phyloP scores from a whole-genome alignment of 2,113 vertebrate genomes.

The Gorilla gorilla region DNA sequence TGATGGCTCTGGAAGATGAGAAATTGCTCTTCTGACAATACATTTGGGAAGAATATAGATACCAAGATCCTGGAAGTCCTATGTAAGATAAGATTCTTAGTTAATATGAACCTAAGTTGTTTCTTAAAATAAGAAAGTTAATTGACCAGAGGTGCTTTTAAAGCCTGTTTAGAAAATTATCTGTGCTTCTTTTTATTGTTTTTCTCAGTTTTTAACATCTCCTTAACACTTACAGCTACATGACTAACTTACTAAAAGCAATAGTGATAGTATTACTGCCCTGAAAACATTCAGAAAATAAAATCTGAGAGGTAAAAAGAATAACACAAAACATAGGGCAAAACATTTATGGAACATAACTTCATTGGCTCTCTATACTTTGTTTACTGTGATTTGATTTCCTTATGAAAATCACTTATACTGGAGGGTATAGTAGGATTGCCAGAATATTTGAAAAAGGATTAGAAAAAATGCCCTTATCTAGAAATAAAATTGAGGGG shows the following conservation, averaged over 20 bases:
- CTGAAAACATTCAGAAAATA: neutral
- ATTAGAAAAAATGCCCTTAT: neutral
- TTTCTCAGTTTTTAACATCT: neutral
- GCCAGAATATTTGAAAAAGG: neutral
- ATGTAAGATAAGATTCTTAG: neutral
- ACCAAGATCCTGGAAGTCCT: neutral
- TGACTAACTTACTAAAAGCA: neutral
- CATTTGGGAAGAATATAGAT: neutral
- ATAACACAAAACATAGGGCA: neutral
- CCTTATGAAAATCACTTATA: neutral
- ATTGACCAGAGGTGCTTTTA: neutral
- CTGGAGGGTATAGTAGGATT: neutral
- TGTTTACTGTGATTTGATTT: neutral
- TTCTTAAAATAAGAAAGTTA: neutral
- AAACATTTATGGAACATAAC: neutral
- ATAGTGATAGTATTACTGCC: rapidly evolving
- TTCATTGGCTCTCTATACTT: neutral
- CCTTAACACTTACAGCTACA: too few species aligned
- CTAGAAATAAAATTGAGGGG: neutral
- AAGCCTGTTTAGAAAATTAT: neutral
- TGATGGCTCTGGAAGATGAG: neutral
- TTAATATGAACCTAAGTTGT: neutral
- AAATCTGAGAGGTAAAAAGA: neutral
- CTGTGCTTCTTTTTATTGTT: neutral
- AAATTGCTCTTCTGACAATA: neutral